Conservation (phyloP, 2,113 vertebrate species). For the Sialia sialis region DNA sequence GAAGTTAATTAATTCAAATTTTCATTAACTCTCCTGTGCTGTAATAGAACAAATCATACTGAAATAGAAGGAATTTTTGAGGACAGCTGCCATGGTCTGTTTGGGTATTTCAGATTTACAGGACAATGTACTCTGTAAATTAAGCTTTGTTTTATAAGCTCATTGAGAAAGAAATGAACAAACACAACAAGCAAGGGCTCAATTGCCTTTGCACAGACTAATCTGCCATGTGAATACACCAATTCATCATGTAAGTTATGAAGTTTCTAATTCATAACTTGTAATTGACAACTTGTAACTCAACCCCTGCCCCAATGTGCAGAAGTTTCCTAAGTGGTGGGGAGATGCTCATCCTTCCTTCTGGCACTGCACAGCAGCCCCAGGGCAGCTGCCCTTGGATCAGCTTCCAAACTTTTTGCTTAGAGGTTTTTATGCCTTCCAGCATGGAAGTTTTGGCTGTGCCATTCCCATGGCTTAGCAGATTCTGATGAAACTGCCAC, state of each 20-base stretch:
- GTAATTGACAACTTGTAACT: neutral
- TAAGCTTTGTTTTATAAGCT: neutral
- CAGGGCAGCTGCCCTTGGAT: neutral
- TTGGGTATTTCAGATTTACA: neutral
- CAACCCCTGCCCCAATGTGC: neutral
- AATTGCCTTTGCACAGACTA: neutral
- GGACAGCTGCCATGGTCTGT: fast-evolving
- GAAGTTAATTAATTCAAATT: neutral
- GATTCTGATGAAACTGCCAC: neutral
- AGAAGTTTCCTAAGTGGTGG: neutral
- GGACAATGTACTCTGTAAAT: neutral
- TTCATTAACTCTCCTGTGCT: neutral
- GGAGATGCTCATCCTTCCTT: neutral
- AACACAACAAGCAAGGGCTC: neutral
- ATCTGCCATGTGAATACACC: neutral
- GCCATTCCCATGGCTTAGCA: neutral
- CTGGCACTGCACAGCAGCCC: fast-evolving
- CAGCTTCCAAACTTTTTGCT: neutral
- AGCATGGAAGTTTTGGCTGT: neutral
- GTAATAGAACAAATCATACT: neutral
- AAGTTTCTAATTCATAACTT: neutral
- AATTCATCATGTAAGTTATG: fast-evolving
- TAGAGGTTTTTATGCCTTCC: neutral
- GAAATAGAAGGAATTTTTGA: neutral
- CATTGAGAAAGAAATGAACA: neutral